Evolutionary conservation across 1,140 invertebrate species (phyloP), one percentile per base, ranked within the genome.

Genomic region (Rhyacophila brunnea): DNA sequence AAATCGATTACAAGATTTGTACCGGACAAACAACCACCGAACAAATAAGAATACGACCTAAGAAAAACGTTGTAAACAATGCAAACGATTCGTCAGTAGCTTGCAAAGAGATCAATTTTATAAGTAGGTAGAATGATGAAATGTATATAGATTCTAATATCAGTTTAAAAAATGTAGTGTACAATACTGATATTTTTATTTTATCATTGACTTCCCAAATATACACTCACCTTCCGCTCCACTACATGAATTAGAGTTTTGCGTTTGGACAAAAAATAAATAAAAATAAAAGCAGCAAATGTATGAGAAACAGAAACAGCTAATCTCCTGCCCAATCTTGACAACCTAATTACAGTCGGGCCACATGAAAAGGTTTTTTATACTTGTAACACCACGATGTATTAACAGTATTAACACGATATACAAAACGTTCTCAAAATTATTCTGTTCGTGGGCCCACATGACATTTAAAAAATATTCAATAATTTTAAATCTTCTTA

Each of bases 251-350:
- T 56, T 59, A 18, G 19, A 51, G 58, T 60, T 57, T 57, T 57
- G 49, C 58, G 49, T 60, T 60, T 47, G 40, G 53, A 64, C 62
- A 64, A 64, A 63, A 64, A 64, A 60, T 60, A 64, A 60, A 64
- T 64, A 64, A 60, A 60, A 65, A 65, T 65, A 65, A 58, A 58
- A 61, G 45, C 43, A 51, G 45, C 43, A 51, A 64, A 65, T 61
- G 53, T 57, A 64, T 60, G 57, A 57, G 23, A 28, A 28, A 28
- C 23, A 28, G 58, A 59, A 54, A 51, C 45, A 38, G 62, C 52
- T 45, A 65, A 65, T 65, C 63, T 58, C 14, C 28, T 49, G 13
- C 10, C 58, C 49, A 42, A 65, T 65, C 63, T 61, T 58, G 63
- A 65, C 63, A 61, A 55, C 44, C 54, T 65, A 65, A 65, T 65